phyloP scores from a whole-genome alignment of 2,888 invertebrate species.

The Mellilla xanthometata region DNA sequence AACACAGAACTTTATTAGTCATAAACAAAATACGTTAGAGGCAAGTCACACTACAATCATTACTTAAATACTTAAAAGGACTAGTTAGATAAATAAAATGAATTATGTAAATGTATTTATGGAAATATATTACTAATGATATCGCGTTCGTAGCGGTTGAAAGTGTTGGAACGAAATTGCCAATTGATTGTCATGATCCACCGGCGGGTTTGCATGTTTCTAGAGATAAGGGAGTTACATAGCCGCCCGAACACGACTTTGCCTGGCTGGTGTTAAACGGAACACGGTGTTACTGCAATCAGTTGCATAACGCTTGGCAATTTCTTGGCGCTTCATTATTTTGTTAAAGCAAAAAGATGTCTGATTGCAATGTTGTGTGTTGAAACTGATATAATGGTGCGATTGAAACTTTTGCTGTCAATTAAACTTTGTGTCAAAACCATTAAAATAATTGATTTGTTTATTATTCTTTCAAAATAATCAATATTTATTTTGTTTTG shows the following conservation, averaged over 20 bases:
- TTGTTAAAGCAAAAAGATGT: background rate
- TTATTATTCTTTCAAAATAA: no score
- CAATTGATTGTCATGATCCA: slow-evolving; percentile 64
- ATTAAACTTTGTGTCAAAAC: no score
- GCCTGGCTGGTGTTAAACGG: slow-evolving; percentile 38
- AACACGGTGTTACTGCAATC: slow-evolving; percentile 34
- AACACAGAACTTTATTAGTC: no score
- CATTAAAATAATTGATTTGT: no score
- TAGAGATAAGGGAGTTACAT: slow-evolving; percentile 67
- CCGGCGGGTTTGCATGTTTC: slow-evolving; percentile 66
- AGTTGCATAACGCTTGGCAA: slow-evolving; percentile 19
- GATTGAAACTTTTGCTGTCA: no score
- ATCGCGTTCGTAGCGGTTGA: slow-evolving; percentile 26
- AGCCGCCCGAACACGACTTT: slow-evolving; percentile 48
- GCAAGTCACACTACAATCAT: no score
- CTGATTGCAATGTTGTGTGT: background rate
- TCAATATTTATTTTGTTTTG: no score
- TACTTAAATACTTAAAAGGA: no score
- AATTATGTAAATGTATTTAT: no score
- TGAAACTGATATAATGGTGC: no score
- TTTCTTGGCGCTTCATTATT: slow-evolving; percentile 2
- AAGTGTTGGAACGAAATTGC: slow-evolving; percentile 46
- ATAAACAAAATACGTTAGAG: no score
- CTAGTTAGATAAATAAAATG: no score
- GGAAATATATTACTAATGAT: background rate